Base-by-base conservation (phyloP, 2,113 vertebrate species). In the Eulemur macaco region DNA sequence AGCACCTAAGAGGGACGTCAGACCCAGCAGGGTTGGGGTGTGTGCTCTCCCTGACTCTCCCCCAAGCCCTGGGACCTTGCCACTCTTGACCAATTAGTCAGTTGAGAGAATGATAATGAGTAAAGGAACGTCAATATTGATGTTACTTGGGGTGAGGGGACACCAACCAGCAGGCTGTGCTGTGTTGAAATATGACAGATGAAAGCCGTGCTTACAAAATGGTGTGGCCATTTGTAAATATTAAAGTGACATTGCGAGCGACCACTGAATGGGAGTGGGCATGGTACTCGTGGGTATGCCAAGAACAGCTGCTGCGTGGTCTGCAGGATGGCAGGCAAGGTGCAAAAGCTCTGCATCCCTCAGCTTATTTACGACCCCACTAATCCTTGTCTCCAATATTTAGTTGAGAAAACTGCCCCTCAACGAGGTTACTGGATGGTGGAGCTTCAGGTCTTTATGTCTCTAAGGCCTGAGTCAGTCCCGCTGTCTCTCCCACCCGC, bases 1-100 rank as follows among this genome's bases (percentile, higher is more conserved):
- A 58, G 37, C 45, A 42, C 8, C 0, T 5, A 6, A 0, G 13
- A 39, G 17, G 60, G 11, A 25, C 34, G 2, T 23, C 0, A 2
- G 47, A 34, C 34, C 77, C 74, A 73, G 14, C 23, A 17, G 25
- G 13, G 39, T 3, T 34, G 42, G 52, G 42, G 37, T 20, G 39
- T 29, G 1, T 8, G 29, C 45, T 60, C 23, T 60, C n/a, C 8
- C 3, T 27, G 6, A 56, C 76, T 47, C 8, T 91, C 76, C 47
- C 47, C 27, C 34, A 37, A 50, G 29, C 56, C n/a, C 60, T 54
- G n/a, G 71, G 12, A 60, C 68, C 56, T 81, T 37, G 25, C 25
- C 21, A 17, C 13, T 82, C n/a, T 29, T 73, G 78, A 60, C n/a
- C 31, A 4, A 1, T 29, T 52, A 66, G 82, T 56, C 54, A 1